Base-by-base conservation (phyloP, 2,797 vertebrate genomes). In the Danionella dracula region DNA sequence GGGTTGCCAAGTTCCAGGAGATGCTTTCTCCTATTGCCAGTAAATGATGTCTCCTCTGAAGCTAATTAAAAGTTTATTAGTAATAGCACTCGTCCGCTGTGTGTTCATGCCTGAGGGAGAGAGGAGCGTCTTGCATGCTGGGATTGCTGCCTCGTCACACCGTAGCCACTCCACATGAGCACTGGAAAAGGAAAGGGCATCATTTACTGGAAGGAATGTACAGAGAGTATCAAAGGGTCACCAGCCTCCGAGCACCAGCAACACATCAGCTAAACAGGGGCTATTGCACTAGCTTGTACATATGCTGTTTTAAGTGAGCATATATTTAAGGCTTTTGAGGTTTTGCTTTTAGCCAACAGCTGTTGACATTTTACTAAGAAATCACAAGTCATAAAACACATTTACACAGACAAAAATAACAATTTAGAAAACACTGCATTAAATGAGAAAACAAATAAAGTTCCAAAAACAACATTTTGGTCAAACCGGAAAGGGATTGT, bases 41-140 rank as follows among this genome's bases (percentile, higher is more conserved):
- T 29, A 19, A 41, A 37, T n/a, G 32, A 48, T 20, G 38, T 27
- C 40, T 65, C 46, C 38, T 63, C 54, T 70, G 16, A 49, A 50
- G 34, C 54, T 35, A 66, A 75, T 76, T 71, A 72, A 79, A 76
- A 72, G 70, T 65, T 65, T 71, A 73, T 70, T 73, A 49, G 68
- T 59, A 40, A 29, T 54, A 62, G 48, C 68, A 16, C 35, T 46
- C 49, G 37, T 66, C 50, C 57, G 55, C 44, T 50, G 17, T 37
- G 45, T 23, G 27, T 55, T 35, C 23, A 13, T 55, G 41, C 70
- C 74, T 49, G 51, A 64, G 35, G 42, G 67, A 68, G 51, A 55
- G 45, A 70, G 31, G 44, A 55, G 46, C 66, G 54, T 66, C 53
- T 54, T 60, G 55, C 59, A 58, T 48, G 48, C 63, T 50, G 41